Conservation (phyloP, 2,113 vertebrate species). For the Nyctereutes procyonoides region DNA sequence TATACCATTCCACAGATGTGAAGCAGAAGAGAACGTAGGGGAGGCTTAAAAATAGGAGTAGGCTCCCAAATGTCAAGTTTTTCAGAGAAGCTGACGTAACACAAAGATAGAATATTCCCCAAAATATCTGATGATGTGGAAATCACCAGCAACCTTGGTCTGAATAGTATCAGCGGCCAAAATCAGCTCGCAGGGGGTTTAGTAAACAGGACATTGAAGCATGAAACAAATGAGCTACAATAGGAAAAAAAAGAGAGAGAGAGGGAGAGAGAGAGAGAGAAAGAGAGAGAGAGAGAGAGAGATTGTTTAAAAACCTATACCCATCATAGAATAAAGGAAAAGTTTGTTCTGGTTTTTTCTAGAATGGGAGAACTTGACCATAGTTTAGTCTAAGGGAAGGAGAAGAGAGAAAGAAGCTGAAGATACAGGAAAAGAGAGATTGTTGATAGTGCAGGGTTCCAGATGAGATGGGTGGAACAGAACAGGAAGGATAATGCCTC, state of each 20-base stretch:
- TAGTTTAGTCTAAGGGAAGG: background rate
- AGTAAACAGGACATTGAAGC: background rate
- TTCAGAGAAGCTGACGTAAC: background rate
- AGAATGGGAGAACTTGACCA: background rate
- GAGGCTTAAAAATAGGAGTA: background rate
- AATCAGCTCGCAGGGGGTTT: background rate
- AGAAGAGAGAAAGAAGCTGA: background rate
- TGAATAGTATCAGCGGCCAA: background rate
- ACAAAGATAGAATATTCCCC: background rate
- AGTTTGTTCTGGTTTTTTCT: background rate
- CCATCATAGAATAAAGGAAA: background rate
- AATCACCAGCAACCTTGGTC: background rate
- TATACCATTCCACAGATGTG: background rate
- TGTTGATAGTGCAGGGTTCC: background rate
- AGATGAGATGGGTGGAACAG: background rate
- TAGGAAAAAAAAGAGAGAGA: background rate
- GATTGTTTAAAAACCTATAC: background rate
- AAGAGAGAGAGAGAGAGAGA: background rate
- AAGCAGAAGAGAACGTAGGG: background rate
- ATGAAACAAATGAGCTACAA: background rate
- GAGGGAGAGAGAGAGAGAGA: too few species aligned
- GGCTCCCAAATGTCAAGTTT: background rate
- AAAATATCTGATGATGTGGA: background rate
- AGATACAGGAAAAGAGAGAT: background rate
- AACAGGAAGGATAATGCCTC: background rate